These are phyloP conservation scores for Drosophila neonasuta DNA, from an alignment of 2,888 invertebrate genomes.

Conservation along the genomic window DNA sequence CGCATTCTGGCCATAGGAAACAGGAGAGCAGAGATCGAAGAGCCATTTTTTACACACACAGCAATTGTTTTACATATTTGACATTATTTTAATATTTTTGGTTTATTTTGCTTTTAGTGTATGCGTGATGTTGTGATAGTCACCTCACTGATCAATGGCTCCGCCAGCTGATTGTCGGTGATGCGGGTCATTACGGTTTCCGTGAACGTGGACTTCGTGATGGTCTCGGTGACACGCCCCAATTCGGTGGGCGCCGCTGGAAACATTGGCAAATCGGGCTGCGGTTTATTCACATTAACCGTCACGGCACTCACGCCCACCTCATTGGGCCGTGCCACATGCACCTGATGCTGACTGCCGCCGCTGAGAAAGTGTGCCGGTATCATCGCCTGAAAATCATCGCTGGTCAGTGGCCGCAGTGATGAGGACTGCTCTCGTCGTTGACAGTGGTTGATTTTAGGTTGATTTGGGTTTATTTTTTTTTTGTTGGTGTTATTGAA, in stretches of 20 bases:
- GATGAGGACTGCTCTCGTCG: slow-evolving; percentile 72
- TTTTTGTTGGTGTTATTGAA: slow-evolving; percentile 13
- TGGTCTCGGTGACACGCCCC: slow-evolving; percentile 95
- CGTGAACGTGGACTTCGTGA: slow-evolving; percentile 97
- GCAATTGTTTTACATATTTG: slow-evolving; percentile 31
- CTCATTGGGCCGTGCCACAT: slow-evolving; percentile 82
- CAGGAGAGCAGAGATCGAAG: slow-evolving; percentile 25
- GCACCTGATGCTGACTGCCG: slow-evolving; percentile 87
- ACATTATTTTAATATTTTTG: slow-evolving; percentile 13
- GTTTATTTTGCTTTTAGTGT: slow-evolving; percentile 64
- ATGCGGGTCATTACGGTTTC: slow-evolving; percentile 97
- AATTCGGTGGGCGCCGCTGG: slow-evolving; percentile 92
- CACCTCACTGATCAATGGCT: slow-evolving; percentile 95
- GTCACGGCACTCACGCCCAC: slow-evolving; percentile 85
- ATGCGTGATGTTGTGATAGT: slow-evolving; percentile 81
- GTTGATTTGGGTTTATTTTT: slow-evolving; percentile 13
- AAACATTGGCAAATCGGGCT: slow-evolving; percentile 87
- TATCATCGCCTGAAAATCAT: slow-evolving; percentile 97
- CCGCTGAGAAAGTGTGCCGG: slow-evolving; percentile 94
- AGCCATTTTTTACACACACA: slow-evolving; percentile 50
- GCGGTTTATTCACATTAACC: slow-evolving; percentile 91
- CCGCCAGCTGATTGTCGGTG: slow-evolving; percentile 94
- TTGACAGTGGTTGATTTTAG: slow-evolving; percentile 26
- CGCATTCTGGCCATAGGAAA: slow-evolving; percentile 2
- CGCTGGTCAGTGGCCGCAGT: slow-evolving; percentile 94